These are phyloP conservation scores for Tachystola acroxantha DNA, from an alignment of 2,888 invertebrate species.

Conservation along the genomic window DNA sequence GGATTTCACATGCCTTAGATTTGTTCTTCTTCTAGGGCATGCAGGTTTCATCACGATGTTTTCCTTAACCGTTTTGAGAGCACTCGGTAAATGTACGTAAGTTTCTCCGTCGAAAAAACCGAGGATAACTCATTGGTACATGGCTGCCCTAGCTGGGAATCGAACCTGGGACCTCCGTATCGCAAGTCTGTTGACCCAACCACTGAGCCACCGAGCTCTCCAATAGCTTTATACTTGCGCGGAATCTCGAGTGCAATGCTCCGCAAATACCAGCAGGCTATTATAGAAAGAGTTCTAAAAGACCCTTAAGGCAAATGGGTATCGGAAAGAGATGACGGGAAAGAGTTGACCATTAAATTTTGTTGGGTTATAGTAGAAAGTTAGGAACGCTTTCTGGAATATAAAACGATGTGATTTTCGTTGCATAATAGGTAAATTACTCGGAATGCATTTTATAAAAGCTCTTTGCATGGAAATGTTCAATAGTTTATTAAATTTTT, in stretches of 20 bases:
- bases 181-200: too few species aligned
- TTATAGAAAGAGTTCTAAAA: constrained; percentile 27
- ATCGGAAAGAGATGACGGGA: constrained; percentile 25
- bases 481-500: too few species aligned
- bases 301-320: constrained; percentile 26
- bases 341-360: constrained; percentile 27
- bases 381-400: background rate
- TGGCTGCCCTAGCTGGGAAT: too few species aligned
- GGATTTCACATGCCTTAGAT: too few species aligned
- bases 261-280: constrained; percentile 28
- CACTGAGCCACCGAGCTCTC: too few species aligned
- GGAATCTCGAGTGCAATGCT: constrained; percentile 34
- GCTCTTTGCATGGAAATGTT: background rate
- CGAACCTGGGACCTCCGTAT: too few species aligned
- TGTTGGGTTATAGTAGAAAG: constrained; percentile 20
- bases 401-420: background rate
- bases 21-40: too few species aligned
- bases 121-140: too few species aligned
- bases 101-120: too few species aligned
- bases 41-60: too few species aligned
- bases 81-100: too few species aligned
- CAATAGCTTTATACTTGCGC: constrained; percentile 15
- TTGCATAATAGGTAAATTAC: background rate
- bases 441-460: background rate
- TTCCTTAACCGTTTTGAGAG: too few species aligned